phyloP scores from a whole-genome alignment of 2,797 vertebrate species.

The Pogonophryne albipinna region DNA sequence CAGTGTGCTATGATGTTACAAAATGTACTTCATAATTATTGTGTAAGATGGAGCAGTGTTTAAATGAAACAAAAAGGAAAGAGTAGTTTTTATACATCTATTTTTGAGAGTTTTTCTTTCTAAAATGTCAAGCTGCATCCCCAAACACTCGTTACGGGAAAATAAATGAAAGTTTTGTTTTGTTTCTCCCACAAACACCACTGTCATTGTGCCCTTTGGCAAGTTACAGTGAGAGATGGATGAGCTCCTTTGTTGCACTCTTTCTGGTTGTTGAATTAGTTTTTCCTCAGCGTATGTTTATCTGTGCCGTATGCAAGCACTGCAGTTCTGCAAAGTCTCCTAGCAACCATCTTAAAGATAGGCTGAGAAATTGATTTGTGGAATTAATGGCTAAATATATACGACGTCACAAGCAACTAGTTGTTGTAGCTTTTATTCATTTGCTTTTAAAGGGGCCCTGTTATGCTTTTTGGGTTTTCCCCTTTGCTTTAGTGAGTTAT shows the following conservation, averaged over 20 bases:
- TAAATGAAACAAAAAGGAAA: too few species aligned
- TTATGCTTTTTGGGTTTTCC: too few species aligned
- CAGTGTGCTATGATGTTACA: too few species aligned
- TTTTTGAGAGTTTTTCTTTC: too few species aligned
- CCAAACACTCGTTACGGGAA: too few species aligned
- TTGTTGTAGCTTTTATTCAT: too few species aligned
- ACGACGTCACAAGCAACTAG: neutral
- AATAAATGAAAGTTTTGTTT: neutral
- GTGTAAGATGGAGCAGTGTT: too few species aligned
- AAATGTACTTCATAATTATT: too few species aligned
- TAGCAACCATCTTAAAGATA: conserved; percentile 64
- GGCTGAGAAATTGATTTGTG: conserved; percentile 40
- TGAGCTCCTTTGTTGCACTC: neutral
- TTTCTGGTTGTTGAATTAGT: conserved; percentile 21
- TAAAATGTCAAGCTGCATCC: neutral
- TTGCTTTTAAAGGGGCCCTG: too few species aligned
- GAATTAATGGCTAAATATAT: conserved; percentile 50
- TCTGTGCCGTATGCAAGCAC: conserved; percentile 39
- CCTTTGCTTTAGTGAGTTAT: too few species aligned
- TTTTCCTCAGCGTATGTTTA: conserved; percentile 41
- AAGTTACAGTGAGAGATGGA: neutral
- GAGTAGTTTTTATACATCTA: too few species aligned
- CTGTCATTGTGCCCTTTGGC: conserved; percentile 13
- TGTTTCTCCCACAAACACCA: neutral
- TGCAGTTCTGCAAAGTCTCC: conserved; percentile 41